A percentile compares a stretch with the other conserved stretches of the same genome.
Conservation (phyloP, 2,797 vertebrate species). For the Poliocrania exsul region DNA sequence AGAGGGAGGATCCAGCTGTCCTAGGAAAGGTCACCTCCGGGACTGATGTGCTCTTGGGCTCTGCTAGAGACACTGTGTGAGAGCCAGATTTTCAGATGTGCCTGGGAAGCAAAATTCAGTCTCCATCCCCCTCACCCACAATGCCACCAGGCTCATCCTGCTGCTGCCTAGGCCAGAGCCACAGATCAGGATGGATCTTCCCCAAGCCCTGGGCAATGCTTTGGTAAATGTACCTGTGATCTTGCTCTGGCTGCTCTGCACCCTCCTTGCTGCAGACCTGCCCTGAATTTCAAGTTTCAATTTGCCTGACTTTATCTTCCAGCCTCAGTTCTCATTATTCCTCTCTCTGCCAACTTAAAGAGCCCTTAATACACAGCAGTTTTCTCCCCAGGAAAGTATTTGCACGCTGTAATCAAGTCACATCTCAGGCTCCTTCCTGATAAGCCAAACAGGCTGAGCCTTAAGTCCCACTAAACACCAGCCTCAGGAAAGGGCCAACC, state of each 20-base stretch:
- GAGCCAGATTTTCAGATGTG: not conserved
- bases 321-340: not conserved
- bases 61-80: not conserved
- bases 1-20: not conserved
- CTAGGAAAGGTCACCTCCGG: not conserved
- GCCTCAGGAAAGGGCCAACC: not conserved
- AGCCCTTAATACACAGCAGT: slow-evolving; percentile 1
- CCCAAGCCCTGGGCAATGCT: rapidly evolving
- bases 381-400: slow-evolving; percentile 39
- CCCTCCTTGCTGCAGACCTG: not conserved
- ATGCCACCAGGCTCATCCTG: not conserved
- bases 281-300: not conserved
- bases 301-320: not conserved
- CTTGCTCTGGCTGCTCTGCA: not conserved
- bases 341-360: not conserved
- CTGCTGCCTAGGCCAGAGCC: not conserved
- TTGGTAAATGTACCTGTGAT: not conserved
- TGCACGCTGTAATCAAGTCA: slow-evolving; percentile 30
- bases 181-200: not conserved
- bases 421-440: slow-evolving; percentile 28
- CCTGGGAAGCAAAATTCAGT: not conserved
- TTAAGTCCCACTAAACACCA: not conserved
- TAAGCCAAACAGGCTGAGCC: slow-evolving; percentile 21
- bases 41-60: not conserved
- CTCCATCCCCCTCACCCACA: not conserved